A percentile compares a stretch with the other conserved stretches of the same genome.
These are phyloP conservation scores for Apus apus DNA, from an alignment of 2,113 vertebrate genomes.

Conservation along the genomic window DNA sequence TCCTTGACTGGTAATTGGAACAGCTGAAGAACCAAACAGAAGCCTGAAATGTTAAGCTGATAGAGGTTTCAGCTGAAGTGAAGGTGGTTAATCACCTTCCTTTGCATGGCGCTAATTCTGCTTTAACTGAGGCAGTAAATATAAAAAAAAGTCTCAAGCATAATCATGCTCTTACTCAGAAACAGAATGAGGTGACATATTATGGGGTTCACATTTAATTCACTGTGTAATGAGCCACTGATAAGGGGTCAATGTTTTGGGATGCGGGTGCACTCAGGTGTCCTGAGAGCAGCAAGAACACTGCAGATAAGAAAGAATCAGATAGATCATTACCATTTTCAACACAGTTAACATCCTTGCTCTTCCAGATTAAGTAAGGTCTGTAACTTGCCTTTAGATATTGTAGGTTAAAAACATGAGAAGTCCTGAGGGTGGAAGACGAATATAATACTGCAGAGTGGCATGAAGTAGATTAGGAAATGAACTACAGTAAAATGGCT, in stretches of 20 bases:
- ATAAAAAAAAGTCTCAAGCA: neutral
- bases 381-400: neutral
- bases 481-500: neutral
- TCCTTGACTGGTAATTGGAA: conserved; percentile 27
- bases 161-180: neutral
- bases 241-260: neutral
- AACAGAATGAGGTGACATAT: neutral
- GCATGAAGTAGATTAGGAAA: conserved; percentile 36
- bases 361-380: conserved; percentile 32
- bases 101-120: conserved; percentile 6
- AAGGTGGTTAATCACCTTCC: neutral
- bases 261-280: neutral
- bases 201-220: neutral
- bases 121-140: neutral
- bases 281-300: neutral
- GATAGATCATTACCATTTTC: conserved; percentile 41
- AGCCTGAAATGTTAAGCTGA: conserved; percentile 13
- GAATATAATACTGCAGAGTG: neutral
- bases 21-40: neutral
- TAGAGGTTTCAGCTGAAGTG: neutral
- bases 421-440: neutral
- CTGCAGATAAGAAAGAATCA: neutral
- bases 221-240: neutral
- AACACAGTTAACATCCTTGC: conserved; percentile 19
- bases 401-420: neutral